Base-by-base conservation (phyloP, 2,888 invertebrate species). In the Schrankia costaestrigalis region DNA sequence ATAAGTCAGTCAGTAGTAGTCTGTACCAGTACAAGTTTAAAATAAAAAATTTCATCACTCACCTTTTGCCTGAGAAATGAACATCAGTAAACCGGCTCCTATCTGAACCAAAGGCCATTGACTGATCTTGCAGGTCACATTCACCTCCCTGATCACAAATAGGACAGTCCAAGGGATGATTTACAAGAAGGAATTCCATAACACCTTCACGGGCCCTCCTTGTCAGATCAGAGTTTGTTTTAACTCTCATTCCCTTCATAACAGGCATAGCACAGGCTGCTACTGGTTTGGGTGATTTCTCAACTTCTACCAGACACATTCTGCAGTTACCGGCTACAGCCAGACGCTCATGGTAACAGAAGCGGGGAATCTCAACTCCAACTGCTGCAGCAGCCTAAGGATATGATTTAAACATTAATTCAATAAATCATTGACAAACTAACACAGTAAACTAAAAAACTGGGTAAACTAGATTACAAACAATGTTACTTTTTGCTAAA, bases 261-360 rank as follows among this genome's bases (percentile, higher is more conserved):
- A 99, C 99, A 0, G 99, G 99, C 99, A 99, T 99, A 8, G 99
- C 99, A 80, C 99, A 99, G 0, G 99, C 98, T 5, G 99, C 99
- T 0, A 98, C 96, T 0, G 99, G 99, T 90, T 99, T 98, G 1
- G 97, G 94, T 23, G 98, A 97, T 76, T 97, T 98, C 76, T 99
- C 99, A 7, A 99, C 98, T 85, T 99, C 99, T 0, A 99, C 99
- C 14, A 99, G 90, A 83, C 99, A 99, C 99, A 99, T 99, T 46
- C 99, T 92, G 73, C 99, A 99, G 87, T 99, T 99, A 26, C 99
- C 99, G 50, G 99, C 99, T 15, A 99, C 96, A 3, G 99, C 97
- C 35, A 99, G 90, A 30, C 99, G 91, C 74, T 99, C 99, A 88
- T 99, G 99, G 78, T 99, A 99, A 80, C 99, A 99, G 80, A 99